Evolutionary conservation across 1,140 invertebrate species (phyloP), one percentile per base, ranked within the genome.

Genomic region (Euura saliciscinereae): DNA sequence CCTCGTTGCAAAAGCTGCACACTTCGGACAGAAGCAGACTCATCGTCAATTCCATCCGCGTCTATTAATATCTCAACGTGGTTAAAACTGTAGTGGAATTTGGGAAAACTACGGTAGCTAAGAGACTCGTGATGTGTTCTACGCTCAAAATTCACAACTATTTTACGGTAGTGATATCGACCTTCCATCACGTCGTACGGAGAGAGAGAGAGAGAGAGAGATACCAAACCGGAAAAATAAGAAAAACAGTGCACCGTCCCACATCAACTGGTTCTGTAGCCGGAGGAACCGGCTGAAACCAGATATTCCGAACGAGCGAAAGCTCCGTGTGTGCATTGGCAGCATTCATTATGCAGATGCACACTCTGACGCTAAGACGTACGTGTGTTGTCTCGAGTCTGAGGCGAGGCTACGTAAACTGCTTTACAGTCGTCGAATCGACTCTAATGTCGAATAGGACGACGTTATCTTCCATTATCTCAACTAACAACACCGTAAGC

Each of bases 251-350:
- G 76, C 79, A 78, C 75, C 74, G 80, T 81, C 79, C 78, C 76
- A 69, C 42, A 68, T 8, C 71, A 79, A 77, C 77, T 70, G 75
- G 80, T 76, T 78, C 78, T 68, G 70, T 44, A 64, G 45, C 68
- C 73, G 3, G 45, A n/a, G 66, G 65, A 77, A 81, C 80, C 75
- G 80, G 80, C 75, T 81, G 70, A 45, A 79, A 79, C 80, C 75
- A 74, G 80, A 73, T 74, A 28, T 28, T 28, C 28, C 28, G 28
- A 28, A 28, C 28, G 28, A 28, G 28, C 28, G 28, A 28, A 28
- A 28, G 28, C 28, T 28, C 28, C 28, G 28, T 28, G 28, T 28
- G 28, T 59, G 5, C 51, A 59, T 59, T n/a, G 51, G 51, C 51
- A n/a, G 51, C 51, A 59, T 59, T 59, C 51, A 6, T 28, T 28